Percentiles rank a stretch among this genome's conserved stretches.
Conservation (phyloP, 2,888 invertebrate species). For the Cataglyphis albicans region DNA sequence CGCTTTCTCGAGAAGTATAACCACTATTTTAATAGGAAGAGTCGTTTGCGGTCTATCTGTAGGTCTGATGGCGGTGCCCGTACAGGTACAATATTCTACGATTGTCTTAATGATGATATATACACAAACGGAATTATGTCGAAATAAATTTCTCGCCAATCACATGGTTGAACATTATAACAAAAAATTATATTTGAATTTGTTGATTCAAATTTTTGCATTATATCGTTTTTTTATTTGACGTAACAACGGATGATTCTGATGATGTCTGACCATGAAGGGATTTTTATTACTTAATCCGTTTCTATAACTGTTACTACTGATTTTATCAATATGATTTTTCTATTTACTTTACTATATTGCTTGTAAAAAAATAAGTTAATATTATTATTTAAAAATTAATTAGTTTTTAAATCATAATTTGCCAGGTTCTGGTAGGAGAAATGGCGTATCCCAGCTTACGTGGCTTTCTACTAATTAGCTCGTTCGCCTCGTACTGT, state of each 20-base stretch:
- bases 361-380: not conserved
- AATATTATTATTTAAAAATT: not conserved
- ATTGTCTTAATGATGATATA: not conserved
- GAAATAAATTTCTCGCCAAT: not conserved
- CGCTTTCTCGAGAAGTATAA: conserved; percentile 86
- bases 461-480: conserved; percentile 90
- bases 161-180: not conserved
- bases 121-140: not conserved
- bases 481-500: conserved; percentile 91
- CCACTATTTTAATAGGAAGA: conserved; percentile 89
- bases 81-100: conserved; percentile 87
- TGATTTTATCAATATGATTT: conserved; percentile 5
- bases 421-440: conserved; percentile 90
- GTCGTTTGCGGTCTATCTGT: conserved; percentile 91
- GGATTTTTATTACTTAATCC: not conserved
- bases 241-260: not conserved
- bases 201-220: not conserved
- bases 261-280: conserved; percentile 57
- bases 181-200: not conserved
- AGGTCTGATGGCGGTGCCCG: conserved; percentile 91
- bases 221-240: not conserved
- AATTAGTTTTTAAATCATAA: not conserved
- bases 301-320: not conserved
- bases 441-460: conserved; percentile 92
- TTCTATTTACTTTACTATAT: not conserved